Evolutionary conservation across 2,888 invertebrate genomes (phyloP), one percentile per base, ranked within the genome.

Genomic region (Hemithea aestivaria): DNA sequence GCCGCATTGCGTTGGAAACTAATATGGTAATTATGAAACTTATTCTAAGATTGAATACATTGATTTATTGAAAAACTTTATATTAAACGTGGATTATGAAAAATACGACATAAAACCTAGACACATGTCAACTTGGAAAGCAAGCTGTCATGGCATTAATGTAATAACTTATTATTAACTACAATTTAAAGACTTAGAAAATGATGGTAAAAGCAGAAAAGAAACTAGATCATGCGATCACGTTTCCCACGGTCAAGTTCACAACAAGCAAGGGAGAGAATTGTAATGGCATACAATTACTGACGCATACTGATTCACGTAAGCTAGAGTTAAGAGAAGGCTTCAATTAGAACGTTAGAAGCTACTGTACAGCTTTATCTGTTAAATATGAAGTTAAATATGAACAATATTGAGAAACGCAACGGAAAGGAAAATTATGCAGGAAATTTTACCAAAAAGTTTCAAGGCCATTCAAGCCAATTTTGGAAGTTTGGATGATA

Each of bases 211-310:
- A 73, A 75, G 73, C 69, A 56, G 67, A 71, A 73, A 73, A 71
- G 66, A 53, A 56, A 58, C 58, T 49, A 55, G 50, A 37, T 20
- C 29, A 26, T 20, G 33, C 24, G 45, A 55, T 53, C 54, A 49
- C 37, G 50, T 36, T 79, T 81, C 81, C 70, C 80, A 81, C 78
- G 80, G 71, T 62, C 71, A 71, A 66, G 65, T 60, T 63, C 51
- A 53, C 61, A 61, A 59, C 58, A 62, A 58, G 60, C 58, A 62
- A 58, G 60, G 52, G 63, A 64, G 62, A 69, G 58, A 60, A 55
- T 51, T 26, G 30, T 35, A 45, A 30, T 26, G 26, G 26, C 36
- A 34, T 34, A 27, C 30, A 27, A 40, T 35, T 36, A 48, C 35
- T 29, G 28, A 42, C 38, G 35, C 28, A 31, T 37, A 40, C 36